phyloP scores from a whole-genome alignment of 2,888 invertebrate genomes.

The Melipona bicolor region DNA sequence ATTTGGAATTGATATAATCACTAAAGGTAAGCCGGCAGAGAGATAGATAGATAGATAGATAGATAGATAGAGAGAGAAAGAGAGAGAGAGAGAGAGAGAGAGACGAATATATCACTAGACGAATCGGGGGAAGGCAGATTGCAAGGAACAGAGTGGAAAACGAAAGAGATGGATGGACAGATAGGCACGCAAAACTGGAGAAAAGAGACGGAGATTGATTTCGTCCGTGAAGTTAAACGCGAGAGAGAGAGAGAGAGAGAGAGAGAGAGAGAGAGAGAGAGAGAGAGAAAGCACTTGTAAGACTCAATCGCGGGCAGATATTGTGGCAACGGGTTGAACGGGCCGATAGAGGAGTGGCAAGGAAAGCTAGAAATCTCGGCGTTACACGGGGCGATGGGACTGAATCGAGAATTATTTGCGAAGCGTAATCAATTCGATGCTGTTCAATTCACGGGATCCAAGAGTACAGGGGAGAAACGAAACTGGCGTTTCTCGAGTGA shows the following conservation, averaged over 20 bases:
- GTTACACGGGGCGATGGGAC: slow-evolving; percentile 23
- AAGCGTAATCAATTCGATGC: slow-evolving; percentile 24
- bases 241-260: slow-evolving; percentile 10
- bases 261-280: slow-evolving; percentile 20
- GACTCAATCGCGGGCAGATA: slow-evolving; percentile 55
- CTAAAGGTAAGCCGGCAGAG: slow-evolving; percentile 65
- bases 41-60: background rate
- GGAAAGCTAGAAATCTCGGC: slow-evolving; percentile 1
- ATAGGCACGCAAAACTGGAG: background rate
- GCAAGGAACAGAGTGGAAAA: slow-evolving; percentile 5
- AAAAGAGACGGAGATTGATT: slow-evolving; percentile 2
- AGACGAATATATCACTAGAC: slow-evolving; percentile 20
- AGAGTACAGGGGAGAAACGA: background rate
- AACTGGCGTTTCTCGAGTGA: background rate
- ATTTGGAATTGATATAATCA: slow-evolving; percentile 74
- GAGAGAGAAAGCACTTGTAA: slow-evolving; percentile 41
- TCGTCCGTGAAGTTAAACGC: slow-evolving; percentile 30
- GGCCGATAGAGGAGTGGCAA: background rate
- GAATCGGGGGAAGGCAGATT: background rate
- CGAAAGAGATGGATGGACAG: slow-evolving; percentile 25
- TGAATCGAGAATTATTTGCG: slow-evolving; percentile 20
- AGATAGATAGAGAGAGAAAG: background rate
- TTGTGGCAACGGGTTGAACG: slow-evolving; percentile 25
- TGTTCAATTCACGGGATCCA: background rate
- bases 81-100: background rate